Evolutionary conservation across 2,797 vertebrate genomes (phyloP).

Genomic region (Tympanoctomys barrerae): DNA sequence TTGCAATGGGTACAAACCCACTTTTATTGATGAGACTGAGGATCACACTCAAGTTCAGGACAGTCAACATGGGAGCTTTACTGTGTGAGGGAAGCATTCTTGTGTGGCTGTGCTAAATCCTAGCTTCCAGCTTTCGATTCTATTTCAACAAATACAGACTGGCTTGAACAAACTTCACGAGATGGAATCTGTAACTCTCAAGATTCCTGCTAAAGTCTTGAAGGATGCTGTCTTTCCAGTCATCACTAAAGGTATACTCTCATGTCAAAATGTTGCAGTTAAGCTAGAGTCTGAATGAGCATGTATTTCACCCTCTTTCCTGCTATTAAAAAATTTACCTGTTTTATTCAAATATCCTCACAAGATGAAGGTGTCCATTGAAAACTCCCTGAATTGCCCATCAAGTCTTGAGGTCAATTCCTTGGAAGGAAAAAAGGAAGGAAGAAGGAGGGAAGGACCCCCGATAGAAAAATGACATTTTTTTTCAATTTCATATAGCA

Average conservation of each 20-base stretch:
- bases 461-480: neutral
- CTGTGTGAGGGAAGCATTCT: neutral
- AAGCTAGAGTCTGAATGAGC: neutral
- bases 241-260: neutral
- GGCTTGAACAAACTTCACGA: neutral
- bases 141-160: neutral
- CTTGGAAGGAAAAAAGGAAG: neutral
- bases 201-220: neutral
- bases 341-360: neutral
- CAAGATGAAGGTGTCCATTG: neutral
- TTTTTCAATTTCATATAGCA: constrained; percentile 8
- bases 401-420: neutral
- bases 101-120: neutral
- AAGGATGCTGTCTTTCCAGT: neutral
- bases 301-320: neutral
- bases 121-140: neutral
- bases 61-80: too few species aligned
- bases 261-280: neutral
- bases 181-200: neutral
- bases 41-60: neutral
- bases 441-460: neutral
- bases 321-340: neutral
- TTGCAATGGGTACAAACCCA: neutral
- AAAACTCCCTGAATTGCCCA: neutral
- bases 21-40: neutral